Base-by-base conservation (phyloP, 1,140 invertebrate species). In the Zaprionus vittiger region DNA sequence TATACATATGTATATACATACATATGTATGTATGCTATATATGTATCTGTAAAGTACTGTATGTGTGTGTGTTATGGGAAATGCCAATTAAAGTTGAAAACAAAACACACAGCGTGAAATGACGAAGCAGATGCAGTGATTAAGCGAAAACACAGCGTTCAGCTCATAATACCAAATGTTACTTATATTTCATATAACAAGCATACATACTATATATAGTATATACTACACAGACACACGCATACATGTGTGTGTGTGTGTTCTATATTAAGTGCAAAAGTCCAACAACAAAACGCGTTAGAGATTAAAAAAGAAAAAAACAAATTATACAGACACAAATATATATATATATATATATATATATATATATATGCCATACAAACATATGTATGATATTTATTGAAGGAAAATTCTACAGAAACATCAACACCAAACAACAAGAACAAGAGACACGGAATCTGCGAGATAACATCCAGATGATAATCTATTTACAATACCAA, bases 401-500 rank as follows among this genome's bases (percentile, higher is more conserved):
- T 86, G 71, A 86, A 55, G 47, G 67, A n/a, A 74, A 83, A 80
- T 61, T 78, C 69, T 74, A 77, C 71, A 75, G 78, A 41, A 64
- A 57, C 65, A 68, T 44, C 7, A 56, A 68, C 17, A 62, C 15
- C 9, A 24, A 24, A 67, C 44, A 56, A 64, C n/a, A 74, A 47
- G 54, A 52, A 24, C 41, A 47, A 47, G n/a, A 47, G 41, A 47
- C 11, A 55, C 12, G 12, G 15, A n/a, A 56, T 26, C n/a, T 47
- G 41, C 41, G 41, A 20, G 6, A 47, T 47, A 47, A 17, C 2
- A 85, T 59, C 68, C 68, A 79, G 64, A 86, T 87, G n/a, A 77
- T 80, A 80, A 86, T 86, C 80, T 86, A 86, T 86, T 86, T 86
- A 86, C 83, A 86, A 74, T 26, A 62, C 31, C 22, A 57, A 59